These are phyloP conservation scores for Folsomia manolachei DNA, from an alignment of 2,888 invertebrate species.

Conservation along the genomic window DNA sequence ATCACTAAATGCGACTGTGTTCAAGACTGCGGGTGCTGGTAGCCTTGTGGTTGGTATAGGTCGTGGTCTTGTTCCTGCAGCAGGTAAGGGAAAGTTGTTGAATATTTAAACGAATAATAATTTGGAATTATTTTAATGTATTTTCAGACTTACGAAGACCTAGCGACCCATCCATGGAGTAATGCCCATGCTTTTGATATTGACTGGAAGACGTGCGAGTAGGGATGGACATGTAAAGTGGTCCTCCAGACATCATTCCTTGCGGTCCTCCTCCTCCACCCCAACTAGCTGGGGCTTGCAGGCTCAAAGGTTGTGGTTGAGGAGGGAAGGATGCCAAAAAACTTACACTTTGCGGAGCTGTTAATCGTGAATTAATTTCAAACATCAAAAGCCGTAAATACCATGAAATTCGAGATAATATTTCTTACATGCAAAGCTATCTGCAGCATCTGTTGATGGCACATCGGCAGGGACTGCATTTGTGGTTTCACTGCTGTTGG, in stretches of 20 bases:
- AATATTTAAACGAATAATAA: too few relatives aligned
- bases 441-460: conserved; percentile 24
- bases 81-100: too few relatives aligned
- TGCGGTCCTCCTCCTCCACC: background rate
- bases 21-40: background rate
- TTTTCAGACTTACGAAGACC: too few relatives aligned
- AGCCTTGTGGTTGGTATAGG: background rate
- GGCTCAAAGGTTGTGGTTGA: background rate
- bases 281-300: too few relatives aligned
- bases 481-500: conserved; percentile 54
- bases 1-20: background rate
- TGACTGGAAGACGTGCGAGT: too few relatives aligned
- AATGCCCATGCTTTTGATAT: too few relatives aligned
- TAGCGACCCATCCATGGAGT: too few relatives aligned
- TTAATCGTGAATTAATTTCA: background rate
- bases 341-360: conserved; percentile 37
- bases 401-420: too few relatives aligned
- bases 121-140: too few relatives aligned
- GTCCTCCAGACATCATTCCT: background rate
- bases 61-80: background rate
- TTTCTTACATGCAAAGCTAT: conserved; percentile 40
- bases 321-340: background rate
- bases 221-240: background rate
- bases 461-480: conserved; percentile 40
- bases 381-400: background rate